Evolutionary conservation across 2,797 vertebrate genomes (phyloP).

Genomic region (Galaxias olidus): DNA sequence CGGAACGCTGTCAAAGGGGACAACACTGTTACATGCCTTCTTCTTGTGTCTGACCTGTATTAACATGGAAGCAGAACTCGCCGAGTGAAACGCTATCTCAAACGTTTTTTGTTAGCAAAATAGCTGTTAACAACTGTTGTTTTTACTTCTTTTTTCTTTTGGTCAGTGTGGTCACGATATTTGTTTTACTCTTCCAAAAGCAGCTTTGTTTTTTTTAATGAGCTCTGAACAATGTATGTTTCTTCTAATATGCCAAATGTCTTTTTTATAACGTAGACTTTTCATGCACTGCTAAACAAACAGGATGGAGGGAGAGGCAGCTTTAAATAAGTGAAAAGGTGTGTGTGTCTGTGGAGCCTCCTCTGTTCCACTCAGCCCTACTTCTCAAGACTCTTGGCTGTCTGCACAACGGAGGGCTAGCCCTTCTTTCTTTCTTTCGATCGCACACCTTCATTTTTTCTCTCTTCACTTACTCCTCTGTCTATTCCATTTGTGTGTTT

Average conservation of each 20-base stretch:
- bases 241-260: conserved; percentile 89
- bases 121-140: conserved; percentile 29
- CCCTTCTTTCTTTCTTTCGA: conserved; percentile 16
- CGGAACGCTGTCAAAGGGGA: conserved; percentile 21
- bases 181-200: conserved; percentile 81
- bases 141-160: conserved; percentile 39
- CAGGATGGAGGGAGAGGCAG: conserved; percentile 82
- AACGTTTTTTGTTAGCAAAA: conserved; percentile 35
- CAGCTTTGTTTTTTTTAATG: conserved; percentile 80
- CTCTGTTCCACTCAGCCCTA: conserved; percentile 73
- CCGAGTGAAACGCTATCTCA: conserved; percentile 31
- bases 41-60: conserved; percentile 27
- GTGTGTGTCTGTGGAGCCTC: conserved; percentile 57
- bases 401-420: conserved; percentile 68
- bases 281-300: conserved; percentile 88
- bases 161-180: conserved; percentile 38
- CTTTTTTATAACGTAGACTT: conserved; percentile 80
- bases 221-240: conserved; percentile 92
- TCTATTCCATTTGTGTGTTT: conserved; percentile 19
- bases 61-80: conserved; percentile 47
- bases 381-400: conserved; percentile 64
- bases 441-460: not conserved
- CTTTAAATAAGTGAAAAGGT: conserved; percentile 71
- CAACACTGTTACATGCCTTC: conserved; percentile 64
- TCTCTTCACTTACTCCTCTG: conserved; percentile 24